Evolutionary conservation across 2,888 invertebrate genomes (phyloP), one percentile per base, ranked within the genome.

Genomic region (Tigriopus californicus): DNA sequence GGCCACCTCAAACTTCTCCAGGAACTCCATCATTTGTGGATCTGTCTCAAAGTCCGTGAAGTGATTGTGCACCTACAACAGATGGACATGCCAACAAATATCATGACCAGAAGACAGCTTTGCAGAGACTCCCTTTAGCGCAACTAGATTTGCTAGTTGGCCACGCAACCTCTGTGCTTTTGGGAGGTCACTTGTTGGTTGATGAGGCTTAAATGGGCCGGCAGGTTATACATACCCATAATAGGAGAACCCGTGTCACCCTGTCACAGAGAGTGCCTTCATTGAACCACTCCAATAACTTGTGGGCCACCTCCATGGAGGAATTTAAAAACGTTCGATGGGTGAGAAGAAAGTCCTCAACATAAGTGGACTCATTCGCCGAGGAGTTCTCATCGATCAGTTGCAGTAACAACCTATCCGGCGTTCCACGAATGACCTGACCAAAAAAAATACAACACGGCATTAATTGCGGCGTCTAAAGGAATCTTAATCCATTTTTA

Each of bases 31-130:
- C 92, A 98, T 92, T 61, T 81, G 82, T 22, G 89, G 83, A 72
- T 92, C 90, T 6, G 87, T 91, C 76, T 94, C 92, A 72, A 95
- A 95, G 70, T 95, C 94, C 46, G 90, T 91, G 69, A 94, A 95
- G 73, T 95, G 94, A 73, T 92, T 97, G 72, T 95, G 97, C 1
- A 97, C 95, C 98, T 98, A 99, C 11, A 95, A 78, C 49, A 98
- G 75, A 12, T 98, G n/a, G n/a, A n/a, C n/a, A n/a, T n/a, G n/a
- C n/a, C n/a, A n/a, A n/a, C n/a, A n/a, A n/a, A n/a, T n/a, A n/a
- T n/a, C n/a, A n/a, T n/a, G n/a, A n/a, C n/a, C n/a, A n/a, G n/a
- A n/a, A n/a, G n/a, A n/a, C n/a, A n/a, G n/a, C n/a, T n/a, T n/a
- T n/a, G n/a, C n/a, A n/a, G n/a, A n/a, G n/a, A n/a, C n/a, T n/a